Conservation (phyloP, 2,797 vertebrate species). For the Alca torda region DNA sequence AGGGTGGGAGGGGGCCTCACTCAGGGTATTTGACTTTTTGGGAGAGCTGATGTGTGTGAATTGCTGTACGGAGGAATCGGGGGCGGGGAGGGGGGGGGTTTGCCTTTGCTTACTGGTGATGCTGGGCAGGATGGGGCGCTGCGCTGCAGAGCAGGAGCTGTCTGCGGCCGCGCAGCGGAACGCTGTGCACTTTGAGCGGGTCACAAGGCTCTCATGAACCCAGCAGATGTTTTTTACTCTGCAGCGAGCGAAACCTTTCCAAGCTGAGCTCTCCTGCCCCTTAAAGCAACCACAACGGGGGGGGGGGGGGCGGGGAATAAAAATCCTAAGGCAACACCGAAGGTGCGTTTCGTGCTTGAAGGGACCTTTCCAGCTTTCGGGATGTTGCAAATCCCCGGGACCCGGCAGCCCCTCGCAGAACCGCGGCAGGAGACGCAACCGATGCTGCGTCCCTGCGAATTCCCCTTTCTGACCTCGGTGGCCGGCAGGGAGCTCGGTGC, state of each 20-base stretch:
- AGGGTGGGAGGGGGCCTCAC: neutral
- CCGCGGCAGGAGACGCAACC: neutral
- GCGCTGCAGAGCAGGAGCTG: neutral
- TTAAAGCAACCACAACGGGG: neutral
- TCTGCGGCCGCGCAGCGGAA: neutral
- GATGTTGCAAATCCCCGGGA: neutral
- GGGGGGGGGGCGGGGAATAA: too few species aligned
- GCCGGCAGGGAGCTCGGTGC: neutral
- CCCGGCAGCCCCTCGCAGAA: neutral
- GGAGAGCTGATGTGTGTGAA: rapidly evolving
- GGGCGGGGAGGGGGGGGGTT: too few species aligned
- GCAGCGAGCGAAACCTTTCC: neutral
- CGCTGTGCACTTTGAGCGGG: neutral
- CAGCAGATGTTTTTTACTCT: slow-evolving; percentile 51
- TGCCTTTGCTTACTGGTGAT: neutral
- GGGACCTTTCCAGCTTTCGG: neutral
- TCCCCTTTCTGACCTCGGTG: slow-evolving; percentile 16
- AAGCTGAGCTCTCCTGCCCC: neutral
- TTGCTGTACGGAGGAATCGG: neutral
- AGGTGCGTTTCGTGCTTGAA: rapidly evolving
- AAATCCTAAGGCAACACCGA: rapidly evolving
- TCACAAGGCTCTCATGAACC: slow-evolving; percentile 51
- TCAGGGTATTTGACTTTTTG: neutral
- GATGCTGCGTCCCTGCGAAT: slow-evolving; percentile 5
- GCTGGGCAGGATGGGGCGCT: neutral